A percentile compares a stretch with the other conserved stretches of the same genome.
Evolutionary conservation across 2,797 vertebrate species (phyloP).

Genomic region (Artibeus lituratus): DNA sequence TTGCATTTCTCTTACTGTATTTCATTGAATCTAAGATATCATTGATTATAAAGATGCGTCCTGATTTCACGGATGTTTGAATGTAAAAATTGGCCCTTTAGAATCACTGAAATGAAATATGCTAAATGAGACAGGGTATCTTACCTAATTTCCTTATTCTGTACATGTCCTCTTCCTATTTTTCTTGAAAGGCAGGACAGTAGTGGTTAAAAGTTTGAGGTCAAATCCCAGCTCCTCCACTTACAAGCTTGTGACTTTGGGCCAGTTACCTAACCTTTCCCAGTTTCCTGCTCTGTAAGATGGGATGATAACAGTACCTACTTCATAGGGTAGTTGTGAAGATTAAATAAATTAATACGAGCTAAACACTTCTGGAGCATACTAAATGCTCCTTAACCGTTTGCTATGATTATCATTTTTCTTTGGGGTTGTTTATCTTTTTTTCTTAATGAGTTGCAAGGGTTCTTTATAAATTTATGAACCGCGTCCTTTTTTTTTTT

Average conservation of each 20-base stretch:
- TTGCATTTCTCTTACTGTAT: slow-evolving; percentile 57
- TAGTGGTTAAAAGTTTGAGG: background rate
- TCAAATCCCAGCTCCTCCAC: background rate
- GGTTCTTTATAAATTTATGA: background rate
- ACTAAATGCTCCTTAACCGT: background rate
- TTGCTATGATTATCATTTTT: background rate
- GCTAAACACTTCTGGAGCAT: background rate
- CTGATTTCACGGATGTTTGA: slow-evolving; percentile 17
- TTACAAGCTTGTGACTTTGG: background rate
- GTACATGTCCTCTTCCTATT: background rate
- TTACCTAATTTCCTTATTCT: background rate
- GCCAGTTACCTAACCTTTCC: background rate
- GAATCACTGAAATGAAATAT: background rate
- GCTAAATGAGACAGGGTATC: background rate
- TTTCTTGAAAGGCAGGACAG: background rate
- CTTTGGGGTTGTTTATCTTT: background rate
- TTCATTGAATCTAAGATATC: slow-evolving; percentile 37
- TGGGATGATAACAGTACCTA: background rate
- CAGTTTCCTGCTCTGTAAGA: background rate
- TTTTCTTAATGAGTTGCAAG: background rate
- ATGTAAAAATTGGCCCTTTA: background rate
- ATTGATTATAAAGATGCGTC: background rate
- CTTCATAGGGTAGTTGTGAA: background rate
- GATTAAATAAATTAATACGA: background rate
- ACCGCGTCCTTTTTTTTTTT: background rate